These are phyloP conservation scores for Eunapius fragilis DNA, from an alignment of 37 sponge, comb jelly and placozoan species.

Conservation along the genomic window DNA sequence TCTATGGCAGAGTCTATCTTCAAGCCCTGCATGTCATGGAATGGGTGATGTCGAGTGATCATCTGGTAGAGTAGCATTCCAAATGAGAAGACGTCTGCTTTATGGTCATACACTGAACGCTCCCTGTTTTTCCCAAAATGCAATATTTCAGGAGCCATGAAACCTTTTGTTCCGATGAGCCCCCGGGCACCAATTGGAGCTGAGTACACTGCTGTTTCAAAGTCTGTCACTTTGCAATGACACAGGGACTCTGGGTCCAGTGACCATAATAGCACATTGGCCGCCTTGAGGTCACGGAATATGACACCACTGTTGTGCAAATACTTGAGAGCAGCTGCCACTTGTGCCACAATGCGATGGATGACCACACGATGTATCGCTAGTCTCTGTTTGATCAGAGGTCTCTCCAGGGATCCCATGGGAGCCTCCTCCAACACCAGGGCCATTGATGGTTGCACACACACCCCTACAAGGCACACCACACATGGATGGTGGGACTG, in stretches of 20 bases:
- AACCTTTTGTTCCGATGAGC: conserved; percentile 79
- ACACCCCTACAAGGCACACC: conserved; percentile 86
- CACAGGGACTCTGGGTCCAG: conserved; percentile 70
- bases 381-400: conserved; percentile 53
- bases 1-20: conserved; percentile 59
- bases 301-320: conserved; percentile 76
- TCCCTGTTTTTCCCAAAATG: conserved; percentile 64
- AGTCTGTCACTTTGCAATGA: conserved; percentile 87
- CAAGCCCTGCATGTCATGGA: conserved; percentile 38
- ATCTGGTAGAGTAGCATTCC: conserved; percentile 89
- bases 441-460: conserved; percentile 73
- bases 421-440: conserved; percentile 94
- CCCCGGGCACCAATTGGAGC: conserved; percentile 74
- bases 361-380: conserved; percentile 67
- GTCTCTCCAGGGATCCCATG: conserved; percentile 66
- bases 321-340: conserved; percentile 77
- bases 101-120: conserved; percentile 71
- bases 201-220: conserved; percentile 69
- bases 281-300: conserved; percentile 86
- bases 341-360: conserved; percentile 80
- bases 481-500: conserved; percentile 76
- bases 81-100: conserved; percentile 86
- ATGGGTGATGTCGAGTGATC: conserved; percentile 79
- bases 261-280: conserved; percentile 91
- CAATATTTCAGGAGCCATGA: conserved; percentile 89